Evolutionary conservation across 2,797 vertebrate species (phyloP).

Genomic region (Sebastes umbrosus): DNA sequence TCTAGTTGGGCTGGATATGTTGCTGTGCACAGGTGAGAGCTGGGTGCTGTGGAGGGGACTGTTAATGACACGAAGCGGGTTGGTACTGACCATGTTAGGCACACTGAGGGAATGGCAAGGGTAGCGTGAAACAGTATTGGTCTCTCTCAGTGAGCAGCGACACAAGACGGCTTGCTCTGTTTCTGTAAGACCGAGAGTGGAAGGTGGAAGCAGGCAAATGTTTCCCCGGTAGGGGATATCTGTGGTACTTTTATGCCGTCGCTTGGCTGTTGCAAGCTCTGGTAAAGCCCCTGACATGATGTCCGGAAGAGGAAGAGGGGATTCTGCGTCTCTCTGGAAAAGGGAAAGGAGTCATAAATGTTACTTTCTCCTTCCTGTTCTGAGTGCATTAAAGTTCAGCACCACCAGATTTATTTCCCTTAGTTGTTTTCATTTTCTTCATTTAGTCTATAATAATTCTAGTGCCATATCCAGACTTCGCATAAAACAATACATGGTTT

Average conservation of each 20-base stretch:
- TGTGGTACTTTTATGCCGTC: conserved; percentile 37
- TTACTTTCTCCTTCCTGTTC: neutral
- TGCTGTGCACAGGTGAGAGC: too few relatives aligned
- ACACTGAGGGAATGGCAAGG: conserved; percentile 51
- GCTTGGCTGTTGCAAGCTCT: neutral
- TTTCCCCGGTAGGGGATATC: conserved; percentile 9
- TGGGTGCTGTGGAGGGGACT: neutral
- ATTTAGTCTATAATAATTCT: neutral
- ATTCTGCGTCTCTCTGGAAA: neutral
- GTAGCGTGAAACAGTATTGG: conserved; percentile 7
- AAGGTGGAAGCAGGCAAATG: neutral
- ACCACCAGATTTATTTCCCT: neutral
- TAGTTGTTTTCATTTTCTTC: neutral
- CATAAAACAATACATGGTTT: neutral
- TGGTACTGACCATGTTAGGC: conserved; percentile 40
- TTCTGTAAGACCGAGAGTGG: neutral
- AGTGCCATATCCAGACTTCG: neutral
- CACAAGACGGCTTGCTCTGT: conserved; percentile 28
- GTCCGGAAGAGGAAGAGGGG: neutral
- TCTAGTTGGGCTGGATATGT: too few relatives aligned
- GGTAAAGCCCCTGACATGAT: neutral
- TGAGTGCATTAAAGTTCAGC: neutral
- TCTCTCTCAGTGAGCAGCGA: conserved; percentile 42
- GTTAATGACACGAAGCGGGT: neutral
- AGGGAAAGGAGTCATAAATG: neutral